Evolutionary conservation across 2,113 vertebrate species (phyloP).

Genomic region (Madoqua kirkii): DNA sequence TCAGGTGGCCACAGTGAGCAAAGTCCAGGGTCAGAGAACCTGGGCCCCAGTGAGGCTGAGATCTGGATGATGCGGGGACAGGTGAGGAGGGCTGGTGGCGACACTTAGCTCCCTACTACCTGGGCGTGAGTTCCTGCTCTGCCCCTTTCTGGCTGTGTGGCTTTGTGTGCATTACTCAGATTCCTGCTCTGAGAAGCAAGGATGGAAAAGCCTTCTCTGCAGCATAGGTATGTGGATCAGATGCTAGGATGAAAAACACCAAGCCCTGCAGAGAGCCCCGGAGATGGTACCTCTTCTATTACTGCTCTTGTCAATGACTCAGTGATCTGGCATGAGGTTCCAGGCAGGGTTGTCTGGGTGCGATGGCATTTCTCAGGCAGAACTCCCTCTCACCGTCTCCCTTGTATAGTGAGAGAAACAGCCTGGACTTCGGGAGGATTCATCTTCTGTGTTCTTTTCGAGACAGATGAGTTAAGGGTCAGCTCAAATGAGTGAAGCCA

Average conservation of each 20-base stretch:
- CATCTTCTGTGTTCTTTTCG: background rate
- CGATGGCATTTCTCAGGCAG: background rate
- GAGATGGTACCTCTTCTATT: too few relatives aligned
- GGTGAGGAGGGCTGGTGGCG: too few relatives aligned
- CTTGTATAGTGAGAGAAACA: background rate
- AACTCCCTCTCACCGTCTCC: background rate
- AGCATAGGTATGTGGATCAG: too few relatives aligned
- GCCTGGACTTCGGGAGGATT: background rate
- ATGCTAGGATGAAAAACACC: background rate
- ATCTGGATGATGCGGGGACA: background rate
- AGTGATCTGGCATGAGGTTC: too few relatives aligned
- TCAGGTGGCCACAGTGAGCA: background rate
- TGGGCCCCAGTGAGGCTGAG: background rate
- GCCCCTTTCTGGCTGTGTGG: background rate
- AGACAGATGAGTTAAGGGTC: background rate
- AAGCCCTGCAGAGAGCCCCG: accelerated
- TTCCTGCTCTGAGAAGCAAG: background rate
- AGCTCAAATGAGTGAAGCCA: background rate
- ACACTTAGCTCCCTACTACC: background rate
- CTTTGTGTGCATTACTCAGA: background rate
- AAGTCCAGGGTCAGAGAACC: background rate
- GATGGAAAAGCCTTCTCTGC: background rate
- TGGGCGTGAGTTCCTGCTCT: background rate
- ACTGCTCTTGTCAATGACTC: background rate
- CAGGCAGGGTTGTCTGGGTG: background rate